Base-by-base conservation (phyloP, 2,888 invertebrate species). In the Acleris laterana region DNA sequence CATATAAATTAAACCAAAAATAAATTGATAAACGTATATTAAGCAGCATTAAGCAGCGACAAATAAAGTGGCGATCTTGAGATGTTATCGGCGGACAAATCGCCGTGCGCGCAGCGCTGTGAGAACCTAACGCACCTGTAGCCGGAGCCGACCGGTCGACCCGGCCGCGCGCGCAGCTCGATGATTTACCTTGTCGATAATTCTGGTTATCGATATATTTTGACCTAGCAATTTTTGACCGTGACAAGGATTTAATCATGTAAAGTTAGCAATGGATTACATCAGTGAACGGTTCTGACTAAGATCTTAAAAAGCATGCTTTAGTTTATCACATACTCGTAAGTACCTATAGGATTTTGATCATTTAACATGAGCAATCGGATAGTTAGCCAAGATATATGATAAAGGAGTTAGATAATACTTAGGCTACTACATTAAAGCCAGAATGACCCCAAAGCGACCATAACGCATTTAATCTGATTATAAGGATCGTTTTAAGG, bases 51-150 rank as follows among this genome's bases (percentile, higher is more conserved):
- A 38, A 38, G 13, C 61, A 67, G 67, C 61, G 71, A 75, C 79
- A 82, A 83, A 84, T 82, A 82, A 81, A 85, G 81, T 81, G 82
- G 78, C 77, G 78, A 83, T 85, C 78, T 71, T 69, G 71, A 78
- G 85, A 85, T 76, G 73, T 79, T 84, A 87, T 87, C 85, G 77
- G 67, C 65, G 69, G 88, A 87, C 87, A 87, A 87, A 88, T 89
- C 85, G 80, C 73, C 78, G 80, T 81, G 82, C 84, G 82, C 82
- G 80, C 78, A 63, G 68, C 68, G 74, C 83, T 84, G 88, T 91
- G 91, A 90, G 91, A 92, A 90, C 83, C 85, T 74, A 79, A 83
- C 86, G 88, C 92, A 92, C 92, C 92, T 92, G 92, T 65, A 56
- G 44, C 46, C 49, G 57, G 89, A 38, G 38, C 38, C 38, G 38